Evolutionary conservation across 1,140 invertebrate species (phyloP).

Genomic region (Protaetia brevitarsis): DNA sequence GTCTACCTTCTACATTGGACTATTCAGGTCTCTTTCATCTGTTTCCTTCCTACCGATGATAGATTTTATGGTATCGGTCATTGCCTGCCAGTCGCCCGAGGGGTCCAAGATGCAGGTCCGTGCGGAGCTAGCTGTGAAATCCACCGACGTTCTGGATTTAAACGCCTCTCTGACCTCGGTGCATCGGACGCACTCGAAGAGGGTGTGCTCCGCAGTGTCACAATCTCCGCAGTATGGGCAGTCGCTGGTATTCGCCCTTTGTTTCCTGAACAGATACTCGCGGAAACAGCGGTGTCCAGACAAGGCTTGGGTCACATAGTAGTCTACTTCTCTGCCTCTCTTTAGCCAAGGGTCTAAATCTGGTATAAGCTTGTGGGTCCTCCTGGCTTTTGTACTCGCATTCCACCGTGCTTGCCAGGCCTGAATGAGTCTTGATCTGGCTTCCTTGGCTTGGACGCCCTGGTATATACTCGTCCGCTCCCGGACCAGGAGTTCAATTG

Average conservation of each 20-base stretch:
- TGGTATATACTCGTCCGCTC: not conserved
- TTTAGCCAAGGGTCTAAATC: conserved; percentile 25
- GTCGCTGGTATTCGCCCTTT: not conserved
- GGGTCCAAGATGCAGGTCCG: too few relatives aligned
- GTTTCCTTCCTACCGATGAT: too few relatives aligned
- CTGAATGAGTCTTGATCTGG: not conserved
- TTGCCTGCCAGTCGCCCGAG: too few relatives aligned
- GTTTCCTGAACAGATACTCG: conserved; percentile 19
- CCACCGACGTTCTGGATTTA: too few relatives aligned
- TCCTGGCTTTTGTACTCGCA: not conserved
- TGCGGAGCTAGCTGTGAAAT: too few relatives aligned
- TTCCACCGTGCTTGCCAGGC: not conserved
- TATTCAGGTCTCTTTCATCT: too few relatives aligned
- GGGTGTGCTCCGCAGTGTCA: conserved; percentile 21
- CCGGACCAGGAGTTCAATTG: conserved; percentile 18
- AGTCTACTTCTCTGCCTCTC: conserved; percentile 29
- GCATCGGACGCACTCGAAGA: conserved; percentile 24
- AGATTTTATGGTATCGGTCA: too few relatives aligned
- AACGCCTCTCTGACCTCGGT: too few relatives aligned
- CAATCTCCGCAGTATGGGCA: conserved; percentile 11
- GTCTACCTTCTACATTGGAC: too few relatives aligned
- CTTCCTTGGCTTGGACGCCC: not conserved
- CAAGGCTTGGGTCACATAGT: conserved; percentile 35
- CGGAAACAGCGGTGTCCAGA: conserved; percentile 37
- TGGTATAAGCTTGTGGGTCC: conserved; percentile 25